phyloP scores from a whole-genome alignment of 2,113 vertebrate genomes.

The Rattus norvegicus region DNA sequence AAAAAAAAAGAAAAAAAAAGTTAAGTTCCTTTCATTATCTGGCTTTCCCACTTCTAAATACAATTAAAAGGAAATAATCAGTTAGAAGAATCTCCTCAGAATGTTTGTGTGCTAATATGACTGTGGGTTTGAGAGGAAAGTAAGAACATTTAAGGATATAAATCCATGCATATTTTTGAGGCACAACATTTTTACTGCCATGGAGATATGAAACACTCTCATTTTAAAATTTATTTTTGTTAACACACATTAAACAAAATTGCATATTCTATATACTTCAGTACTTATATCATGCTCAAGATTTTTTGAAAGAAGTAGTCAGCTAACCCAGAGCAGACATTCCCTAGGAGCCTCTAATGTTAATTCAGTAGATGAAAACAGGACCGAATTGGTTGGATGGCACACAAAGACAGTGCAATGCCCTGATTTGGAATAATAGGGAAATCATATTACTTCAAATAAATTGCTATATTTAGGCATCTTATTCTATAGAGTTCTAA shows the following conservation, averaged over 20 bases:
- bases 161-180: constrained; percentile 20
- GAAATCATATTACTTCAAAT: background rate
- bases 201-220: constrained; percentile 28
- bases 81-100: background rate
- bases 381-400: background rate
- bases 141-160: constrained; percentile 11
- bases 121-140: background rate
- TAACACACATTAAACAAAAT: constrained; percentile 40
- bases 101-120: background rate
- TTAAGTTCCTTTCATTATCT: background rate
- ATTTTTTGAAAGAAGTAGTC: constrained; percentile 22
- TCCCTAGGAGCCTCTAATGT: constrained; percentile 11
- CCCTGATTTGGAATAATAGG: background rate
- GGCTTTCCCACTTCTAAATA: background rate
- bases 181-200: constrained; percentile 23
- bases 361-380: constrained; percentile 43
- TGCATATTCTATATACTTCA: constrained; percentile 42
- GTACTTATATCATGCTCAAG: background rate
- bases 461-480: background rate
- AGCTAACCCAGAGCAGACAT: background rate
- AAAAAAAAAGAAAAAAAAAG: no score
- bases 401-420: background rate
- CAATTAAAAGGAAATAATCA: background rate
- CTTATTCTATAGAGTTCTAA: background rate
- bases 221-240: constrained; percentile 63